Conservation (phyloP, 2,888 invertebrate genomes). For the Spodoptera exigua region DNA sequence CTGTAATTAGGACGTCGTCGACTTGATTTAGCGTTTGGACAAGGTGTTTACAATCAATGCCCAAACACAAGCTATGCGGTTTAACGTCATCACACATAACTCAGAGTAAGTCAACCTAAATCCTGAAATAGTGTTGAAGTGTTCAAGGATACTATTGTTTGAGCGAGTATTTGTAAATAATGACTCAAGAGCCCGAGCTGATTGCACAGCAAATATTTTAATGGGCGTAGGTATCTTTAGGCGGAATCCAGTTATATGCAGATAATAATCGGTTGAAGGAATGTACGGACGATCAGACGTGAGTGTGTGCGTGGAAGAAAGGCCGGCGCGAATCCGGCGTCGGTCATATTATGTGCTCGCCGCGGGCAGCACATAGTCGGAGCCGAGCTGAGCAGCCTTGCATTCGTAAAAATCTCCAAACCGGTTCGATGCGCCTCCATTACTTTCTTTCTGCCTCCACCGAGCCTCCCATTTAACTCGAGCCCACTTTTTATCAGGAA, state of each 20-base stretch:
- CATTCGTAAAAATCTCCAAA: constrained; percentile 89
- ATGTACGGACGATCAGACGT: constrained; percentile 63
- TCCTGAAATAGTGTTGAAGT: constrained; percentile 76
- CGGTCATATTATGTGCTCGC: constrained; percentile 84
- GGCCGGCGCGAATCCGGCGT: constrained; percentile 85
- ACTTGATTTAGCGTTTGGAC: constrained; percentile 68
- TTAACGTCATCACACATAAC: constrained; percentile 66
- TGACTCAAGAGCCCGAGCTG: constrained; percentile 67
- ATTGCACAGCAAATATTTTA: constrained; percentile 79
- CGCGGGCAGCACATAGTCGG: constrained; percentile 82
- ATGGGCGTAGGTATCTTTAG: constrained; percentile 75
- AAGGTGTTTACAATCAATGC: constrained; percentile 72
- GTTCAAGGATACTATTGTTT: constrained; percentile 74
- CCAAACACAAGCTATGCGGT: constrained; percentile 61
- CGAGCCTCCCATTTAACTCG: constrained; percentile 89
- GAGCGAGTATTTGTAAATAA: constrained; percentile 72
- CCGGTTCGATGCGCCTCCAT: constrained; percentile 89
- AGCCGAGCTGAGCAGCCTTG: constrained; percentile 83
- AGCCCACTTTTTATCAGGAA: constrained; percentile 89
- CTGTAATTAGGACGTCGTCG: constrained; percentile 64
- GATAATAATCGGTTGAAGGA: constrained; percentile 79
- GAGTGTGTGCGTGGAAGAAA: constrained; percentile 79
- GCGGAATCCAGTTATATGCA: constrained; percentile 82
- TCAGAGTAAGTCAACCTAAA: constrained; percentile 71
- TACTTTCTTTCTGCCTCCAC: constrained; percentile 89